Evolutionary conservation across 2,888 invertebrate species (phyloP).

Genomic region (Tipula vernalis): DNA sequence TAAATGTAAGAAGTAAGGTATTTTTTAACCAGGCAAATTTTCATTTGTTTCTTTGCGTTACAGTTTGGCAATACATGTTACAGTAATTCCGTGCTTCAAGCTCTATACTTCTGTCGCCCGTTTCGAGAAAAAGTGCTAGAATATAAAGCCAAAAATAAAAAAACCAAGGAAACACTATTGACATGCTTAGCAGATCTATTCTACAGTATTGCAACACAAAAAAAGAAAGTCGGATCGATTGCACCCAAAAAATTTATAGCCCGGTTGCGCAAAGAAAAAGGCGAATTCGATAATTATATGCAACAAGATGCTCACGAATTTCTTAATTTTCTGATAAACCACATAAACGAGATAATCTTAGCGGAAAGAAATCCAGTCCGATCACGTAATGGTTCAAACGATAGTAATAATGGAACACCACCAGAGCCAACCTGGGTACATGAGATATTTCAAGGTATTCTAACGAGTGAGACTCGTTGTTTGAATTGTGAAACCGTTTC

Average conservation of each 20-base stretch:
- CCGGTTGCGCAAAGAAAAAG: constrained; percentile 94
- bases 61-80: constrained; percentile 99
- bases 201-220: constrained; percentile 99
- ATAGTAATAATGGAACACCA: constrained; percentile 37
- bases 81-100: constrained; percentile 98
- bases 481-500: constrained; percentile 99
- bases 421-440: constrained; percentile 96
- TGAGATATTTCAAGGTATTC: constrained; percentile 98
- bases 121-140: constrained; percentile 97
- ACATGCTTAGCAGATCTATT: constrained; percentile 98
- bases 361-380: constrained; percentile 42
- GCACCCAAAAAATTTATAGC: constrained; percentile 99
- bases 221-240: constrained; percentile 98
- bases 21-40: background rate
- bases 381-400: background rate
- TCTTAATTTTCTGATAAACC: constrained; percentile 96
- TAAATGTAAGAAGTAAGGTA: constrained; percentile 66
- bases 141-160: constrained; percentile 91
- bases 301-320: constrained; percentile 99
- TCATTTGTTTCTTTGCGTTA: constrained; percentile 27
- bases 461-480: constrained; percentile 98
- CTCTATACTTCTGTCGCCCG: constrained; percentile 97
- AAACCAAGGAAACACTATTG: constrained; percentile 92
- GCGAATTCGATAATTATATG: constrained; percentile 99
- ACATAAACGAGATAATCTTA: constrained; percentile 94